Evolutionary conservation across 1,140 invertebrate genomes (phyloP), one percentile per base, ranked within the genome.

Genomic region (Elymnias hypermnestra): DNA sequence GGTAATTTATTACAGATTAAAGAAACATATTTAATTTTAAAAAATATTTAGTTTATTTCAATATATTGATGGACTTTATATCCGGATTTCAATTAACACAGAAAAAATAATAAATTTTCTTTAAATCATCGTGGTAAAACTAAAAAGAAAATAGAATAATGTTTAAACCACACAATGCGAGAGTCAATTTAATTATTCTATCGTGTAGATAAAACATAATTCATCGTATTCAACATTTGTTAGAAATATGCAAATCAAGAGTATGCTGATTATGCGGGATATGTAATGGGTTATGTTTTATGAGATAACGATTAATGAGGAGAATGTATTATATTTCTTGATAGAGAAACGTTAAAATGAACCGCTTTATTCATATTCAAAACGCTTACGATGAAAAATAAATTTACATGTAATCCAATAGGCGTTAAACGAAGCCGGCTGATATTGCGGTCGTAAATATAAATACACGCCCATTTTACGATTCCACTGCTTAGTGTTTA

Each of bases 181-280:
- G n/a, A n/a, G n/a, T n/a, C n/a, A n/a, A n/a, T n/a, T n/a, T n/a
- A n/a, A n/a, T n/a, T n/a, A n/a, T n/a, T n/a, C 10, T 26, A 26
- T 12, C 26, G 26, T 29, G 26, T 29, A 29, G 10, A 29, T 1
- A 12, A 13, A 12, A 5, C 26, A 29, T 29, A 12, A 60, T 49
- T 66, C 61, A 57, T 62, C 58, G 53, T 65, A 67, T 69, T 57
- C 58, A 66, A 63, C 53, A 53, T 68, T 62, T 66, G 60, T 71
- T 63, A 63, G 59, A 9, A 52, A 46, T 67, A 74, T 69, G 70
- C 47, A 70, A 76, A 76, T 73, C 44, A 47, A 23, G 26, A 28
- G 14, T 10, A 17, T 45, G 40, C 42, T 49, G 40, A 54, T 53
- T 44, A 57, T 38, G 42, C 31, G 19, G 40, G 29, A 36, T 48